These are phyloP conservation scores for Amblyornis subalaris DNA, from an alignment of 2,113 vertebrate genomes.

Conservation along the genomic window DNA sequence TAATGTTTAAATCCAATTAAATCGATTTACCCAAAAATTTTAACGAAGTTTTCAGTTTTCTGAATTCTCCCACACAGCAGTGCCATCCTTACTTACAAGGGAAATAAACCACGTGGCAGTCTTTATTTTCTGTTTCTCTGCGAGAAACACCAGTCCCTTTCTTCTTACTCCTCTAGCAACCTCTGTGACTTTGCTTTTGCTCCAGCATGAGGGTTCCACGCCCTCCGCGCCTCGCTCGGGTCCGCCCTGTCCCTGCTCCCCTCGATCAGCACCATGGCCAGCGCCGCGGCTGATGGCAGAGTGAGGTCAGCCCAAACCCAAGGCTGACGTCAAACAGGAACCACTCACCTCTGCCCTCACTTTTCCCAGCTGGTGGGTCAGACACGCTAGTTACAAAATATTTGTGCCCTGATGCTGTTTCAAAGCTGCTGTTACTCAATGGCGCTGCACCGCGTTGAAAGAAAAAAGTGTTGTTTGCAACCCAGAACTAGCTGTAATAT, in stretches of 20 bases:
- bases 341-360: accelerated
- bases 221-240: accelerated
- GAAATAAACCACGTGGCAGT: accelerated
- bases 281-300: accelerated
- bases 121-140: background rate
- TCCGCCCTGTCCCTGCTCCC: accelerated
- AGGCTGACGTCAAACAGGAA: accelerated
- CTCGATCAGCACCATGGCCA: background rate
- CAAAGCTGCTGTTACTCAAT: background rate
- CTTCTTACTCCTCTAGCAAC: no score
- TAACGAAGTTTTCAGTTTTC: background rate
- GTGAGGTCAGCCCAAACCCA: accelerated
- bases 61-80: background rate
- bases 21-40: background rate
- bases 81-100: background rate
- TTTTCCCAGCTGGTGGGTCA: no score
- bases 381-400: accelerated
- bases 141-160: background rate
- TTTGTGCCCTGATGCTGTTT: background rate
- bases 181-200: no score
- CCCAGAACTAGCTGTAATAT: background rate
- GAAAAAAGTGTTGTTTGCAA: background rate
- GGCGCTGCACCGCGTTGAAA: accelerated
- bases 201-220: accelerated
- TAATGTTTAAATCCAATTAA: background rate